Evolutionary conservation across 2,113 vertebrate genomes (phyloP), one percentile per base, ranked within the genome.

Genomic region (Chitala chitala): DNA sequence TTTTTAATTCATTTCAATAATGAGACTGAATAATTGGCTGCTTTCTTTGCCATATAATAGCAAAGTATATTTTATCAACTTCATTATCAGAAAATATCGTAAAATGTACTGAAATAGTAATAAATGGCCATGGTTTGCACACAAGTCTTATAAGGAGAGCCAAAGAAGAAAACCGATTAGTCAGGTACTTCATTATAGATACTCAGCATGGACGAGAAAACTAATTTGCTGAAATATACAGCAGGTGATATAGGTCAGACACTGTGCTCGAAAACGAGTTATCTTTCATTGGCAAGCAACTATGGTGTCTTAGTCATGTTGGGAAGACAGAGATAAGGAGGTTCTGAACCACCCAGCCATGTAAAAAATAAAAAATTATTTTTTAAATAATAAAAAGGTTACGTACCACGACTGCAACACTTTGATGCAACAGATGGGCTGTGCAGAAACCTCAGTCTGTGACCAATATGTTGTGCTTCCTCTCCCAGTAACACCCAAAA

Each of bases 161-260:
- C 13, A 2, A 59, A 31, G 13, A 31, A 59, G 56, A 59, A 59
- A 61, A 36, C 58, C 38, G 59, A 63, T 63, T 63, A 63, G 59
- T 63, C 26, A 38, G 29, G 38, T 63, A 33, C 59, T 33, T 63
- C 59, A 63, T 63, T 63, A 63, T 36, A 63, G 59, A 63, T 63
- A 63, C 38, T 63, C 33, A 63, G 33, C 38, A 36, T 33, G 38
- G 17, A 15, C 17, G 4, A n/a, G 31, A 63, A 63, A 63, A 63
- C 59, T 63, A 63, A 63, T 63, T 63, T 38, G 59, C 38, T 63
- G 17, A 36, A 63, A 63, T 63, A 29, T 63, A 38, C 59, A 20
- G 33, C 59, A 36, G 38, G 38, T 63, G 59, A 63, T 33, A 29
- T 17, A 63, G 17, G 58, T 29, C 59, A 63, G 33, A 63, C n/a